Base-by-base conservation (phyloP, 2,888 invertebrate species). In the Pachymerium ferrugineum region DNA sequence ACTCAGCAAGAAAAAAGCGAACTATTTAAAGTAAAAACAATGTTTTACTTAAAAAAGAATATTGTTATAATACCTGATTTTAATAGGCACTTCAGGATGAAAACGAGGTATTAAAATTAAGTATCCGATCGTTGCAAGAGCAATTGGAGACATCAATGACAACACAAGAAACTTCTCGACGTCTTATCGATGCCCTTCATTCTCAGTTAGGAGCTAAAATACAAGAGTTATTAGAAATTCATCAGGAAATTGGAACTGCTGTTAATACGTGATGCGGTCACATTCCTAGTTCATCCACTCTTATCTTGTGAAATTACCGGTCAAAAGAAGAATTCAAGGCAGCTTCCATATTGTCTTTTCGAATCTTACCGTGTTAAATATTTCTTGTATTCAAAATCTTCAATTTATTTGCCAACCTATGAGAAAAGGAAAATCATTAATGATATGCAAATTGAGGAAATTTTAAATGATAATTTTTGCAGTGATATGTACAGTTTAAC, bases 211-310 rank as follows among this genome's bases (percentile, higher is more conserved):
- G 92, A 73, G 84, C 89, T 75, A 89, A 90, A 80, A 88, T 93
- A 76, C 90, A 91, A 80, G 91, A 92, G 81, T 85, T 93, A 83
- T 90, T 88, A 77, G 89, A 89, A 77, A 89, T 92, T 83, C 92
- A 92, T 85, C 89, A 90, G 83, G 93, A 93, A 86, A 88, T 92
- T 79, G 88, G 88, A 80, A 89, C 89, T n/a, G 90, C 91, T 75
- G 81, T 91, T 83, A 90, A 90, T 82, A 90, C 90, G 87, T 89
- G 88, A 88, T 72, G 42, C 72, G 29, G 19, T 71, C 29, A 38
- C 25, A 33, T 42, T 42, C 54, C 54, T 54, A 54, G 54, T 25
- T 5, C 2, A 25, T 47, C 22, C 5, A 1, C 6, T 54, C 4
- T n/a, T 8, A 22, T 54, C 12, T 25, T 47, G 19, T 54, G 4